phyloP scores from a whole-genome alignment of 2,797 vertebrate species.

The Poecilia picta region DNA sequence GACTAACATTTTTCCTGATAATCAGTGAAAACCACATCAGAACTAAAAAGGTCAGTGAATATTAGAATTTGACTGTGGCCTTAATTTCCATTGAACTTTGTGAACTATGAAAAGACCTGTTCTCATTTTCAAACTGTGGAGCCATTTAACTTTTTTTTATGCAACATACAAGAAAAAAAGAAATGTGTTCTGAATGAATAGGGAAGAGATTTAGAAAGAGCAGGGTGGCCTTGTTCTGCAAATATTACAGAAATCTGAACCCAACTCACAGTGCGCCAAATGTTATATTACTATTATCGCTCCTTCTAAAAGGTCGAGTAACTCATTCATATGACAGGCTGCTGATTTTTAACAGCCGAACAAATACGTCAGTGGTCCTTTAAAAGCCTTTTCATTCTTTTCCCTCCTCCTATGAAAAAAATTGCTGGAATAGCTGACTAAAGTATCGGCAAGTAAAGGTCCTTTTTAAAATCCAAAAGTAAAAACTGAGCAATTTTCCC shows the following conservation, averaged over 20 bases:
- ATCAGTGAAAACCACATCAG: slow-evolving; percentile 13
- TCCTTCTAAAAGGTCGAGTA: not conserved
- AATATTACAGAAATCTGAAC: slow-evolving; percentile 28
- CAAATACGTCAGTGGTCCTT: not conserved
- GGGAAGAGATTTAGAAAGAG: slow-evolving; percentile 22
- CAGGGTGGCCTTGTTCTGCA: slow-evolving; percentile 21
- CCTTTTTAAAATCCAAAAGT: not conserved
- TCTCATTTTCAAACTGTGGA: slow-evolving; percentile 14
- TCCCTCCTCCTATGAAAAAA: not conserved
- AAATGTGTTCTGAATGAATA: slow-evolving; percentile 21
- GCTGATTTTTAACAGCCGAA: not conserved
- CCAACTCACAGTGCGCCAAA: not conserved
- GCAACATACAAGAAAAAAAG: slow-evolving; percentile 14
- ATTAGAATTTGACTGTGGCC: slow-evolving; percentile 18
- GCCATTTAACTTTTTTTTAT: not conserved
- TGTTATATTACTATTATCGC: not conserved
- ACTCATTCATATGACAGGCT: not conserved
- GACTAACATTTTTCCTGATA: slow-evolving; percentile 15
- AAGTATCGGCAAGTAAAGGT: not conserved
- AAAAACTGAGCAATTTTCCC: not conserved
- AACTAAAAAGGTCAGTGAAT: slow-evolving; percentile 56
- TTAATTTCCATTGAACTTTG: slow-evolving; percentile 31
- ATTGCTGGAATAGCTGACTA: not conserved
- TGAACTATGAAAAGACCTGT: slow-evolving; percentile 25
- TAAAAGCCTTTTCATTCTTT: not conserved